Conservation (phyloP, 2,113 vertebrate species). For the Ascaphus truei region DNA sequence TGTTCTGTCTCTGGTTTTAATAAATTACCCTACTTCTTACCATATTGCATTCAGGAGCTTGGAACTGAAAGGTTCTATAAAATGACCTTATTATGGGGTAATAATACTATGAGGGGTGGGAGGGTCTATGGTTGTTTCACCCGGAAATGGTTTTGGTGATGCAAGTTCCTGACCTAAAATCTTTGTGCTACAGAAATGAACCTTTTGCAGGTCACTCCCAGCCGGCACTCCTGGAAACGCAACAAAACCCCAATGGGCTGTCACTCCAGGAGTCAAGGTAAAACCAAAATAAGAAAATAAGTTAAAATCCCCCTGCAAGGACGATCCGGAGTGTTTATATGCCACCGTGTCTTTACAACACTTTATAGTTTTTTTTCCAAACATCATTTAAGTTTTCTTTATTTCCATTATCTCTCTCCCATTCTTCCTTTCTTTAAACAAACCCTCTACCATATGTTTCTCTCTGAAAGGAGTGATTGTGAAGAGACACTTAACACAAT, state of each 20-base stretch:
- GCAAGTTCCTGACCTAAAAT: too few species aligned
- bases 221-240: neutral
- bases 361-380: slow-evolving; percentile 33
- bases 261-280: neutral
- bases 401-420: slow-evolving; percentile 34
- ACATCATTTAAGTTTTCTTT: slow-evolving; percentile 51
- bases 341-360: slow-evolving; percentile 42
- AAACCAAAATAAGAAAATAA: slow-evolving; percentile 21
- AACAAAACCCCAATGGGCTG: neutral
- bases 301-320: neutral
- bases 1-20: too few species aligned
- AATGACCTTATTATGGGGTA: too few species aligned
- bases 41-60: too few species aligned
- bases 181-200: neutral
- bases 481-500: slow-evolving; percentile 61
- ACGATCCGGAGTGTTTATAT: neutral
- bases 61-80: too few species aligned
- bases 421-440: slow-evolving; percentile 50
- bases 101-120: too few species aligned
- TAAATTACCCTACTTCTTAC: too few species aligned
- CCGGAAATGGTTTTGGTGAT: too few species aligned
- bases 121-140: too few species aligned
- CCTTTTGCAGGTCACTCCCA: neutral
- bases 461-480: slow-evolving; percentile 61
- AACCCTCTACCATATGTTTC: slow-evolving; percentile 67